Percentiles rank a stretch among this genome's conserved stretches.
These are phyloP conservation scores for Zenarchopterus dispar DNA, from an alignment of 2,797 vertebrate genomes.

Conservation along the genomic window DNA sequence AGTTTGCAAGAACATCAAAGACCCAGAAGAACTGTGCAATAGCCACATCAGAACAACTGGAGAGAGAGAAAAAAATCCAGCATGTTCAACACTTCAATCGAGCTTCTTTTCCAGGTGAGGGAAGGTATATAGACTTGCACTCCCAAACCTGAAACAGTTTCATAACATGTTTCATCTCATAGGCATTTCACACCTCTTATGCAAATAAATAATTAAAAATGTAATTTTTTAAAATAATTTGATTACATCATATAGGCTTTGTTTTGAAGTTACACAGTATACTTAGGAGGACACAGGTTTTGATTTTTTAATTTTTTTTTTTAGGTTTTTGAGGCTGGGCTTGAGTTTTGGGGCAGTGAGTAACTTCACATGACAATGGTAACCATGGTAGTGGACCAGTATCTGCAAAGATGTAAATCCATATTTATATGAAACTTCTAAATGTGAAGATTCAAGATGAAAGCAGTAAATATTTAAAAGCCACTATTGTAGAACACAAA, in stretches of 20 bases:
- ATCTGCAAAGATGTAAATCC: no score
- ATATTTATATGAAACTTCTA: neutral
- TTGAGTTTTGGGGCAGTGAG: neutral
- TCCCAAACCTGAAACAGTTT: constrained; percentile 19
- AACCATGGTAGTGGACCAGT: no score
- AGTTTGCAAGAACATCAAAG: constrained; percentile 76
- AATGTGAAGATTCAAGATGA: neutral
- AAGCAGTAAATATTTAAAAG: neutral
- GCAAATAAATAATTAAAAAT: neutral
- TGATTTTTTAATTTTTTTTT: neutral
- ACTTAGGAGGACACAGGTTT: neutral
- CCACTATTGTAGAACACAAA: no score
- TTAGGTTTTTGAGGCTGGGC: neutral
- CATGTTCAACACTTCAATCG: constrained; percentile 53
- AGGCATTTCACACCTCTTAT: neutral
- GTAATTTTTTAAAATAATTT: no score
- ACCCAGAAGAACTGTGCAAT: constrained; percentile 63
- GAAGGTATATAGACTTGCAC: constrained; percentile 26
- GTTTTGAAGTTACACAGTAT: neutral
- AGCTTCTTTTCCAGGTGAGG: constrained; percentile 4
- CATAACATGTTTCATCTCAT: constrained; percentile 9
- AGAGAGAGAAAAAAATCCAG: constrained; percentile 9
- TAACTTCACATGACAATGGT: no score
- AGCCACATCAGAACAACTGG: constrained; percentile 61
- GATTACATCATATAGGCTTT: neutral